phyloP scores from a whole-genome alignment of 23 tunicate species.

The Oikopleura dioica region DNA sequence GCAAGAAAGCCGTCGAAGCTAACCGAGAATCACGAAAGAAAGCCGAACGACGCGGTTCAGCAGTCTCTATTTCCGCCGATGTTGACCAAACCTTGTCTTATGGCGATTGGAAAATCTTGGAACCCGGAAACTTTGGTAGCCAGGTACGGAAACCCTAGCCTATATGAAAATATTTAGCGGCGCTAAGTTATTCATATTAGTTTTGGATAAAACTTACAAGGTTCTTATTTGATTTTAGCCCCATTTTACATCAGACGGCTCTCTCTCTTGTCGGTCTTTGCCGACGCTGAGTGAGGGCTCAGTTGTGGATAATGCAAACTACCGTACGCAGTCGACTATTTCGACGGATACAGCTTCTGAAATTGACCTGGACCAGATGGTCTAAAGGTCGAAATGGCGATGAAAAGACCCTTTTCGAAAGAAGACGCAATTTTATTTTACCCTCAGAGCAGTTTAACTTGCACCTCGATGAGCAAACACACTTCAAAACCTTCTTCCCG shows the following conservation, averaged over 20 bases:
- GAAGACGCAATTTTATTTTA: background rate
- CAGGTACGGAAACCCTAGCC: no score
- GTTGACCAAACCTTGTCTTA: background rate
- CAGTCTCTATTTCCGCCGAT: background rate
- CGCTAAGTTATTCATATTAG: no score
- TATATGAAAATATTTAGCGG: no score
- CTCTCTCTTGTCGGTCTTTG: background rate
- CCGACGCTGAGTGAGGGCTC: background rate
- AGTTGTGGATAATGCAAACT: background rate
- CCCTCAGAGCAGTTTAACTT: background rate
- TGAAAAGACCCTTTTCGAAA: no score
- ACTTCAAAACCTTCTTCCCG: no score
- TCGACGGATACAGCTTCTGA: background rate
- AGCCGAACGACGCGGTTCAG: no score
- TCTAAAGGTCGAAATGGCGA: background rate
- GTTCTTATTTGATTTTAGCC: no score
- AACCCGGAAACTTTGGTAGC: conserved; percentile 1
- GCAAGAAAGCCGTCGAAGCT: background rate
- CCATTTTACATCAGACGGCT: background rate
- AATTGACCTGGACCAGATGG: background rate
- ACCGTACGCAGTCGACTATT: background rate
- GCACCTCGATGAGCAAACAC: background rate
- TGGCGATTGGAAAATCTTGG: conserved; percentile 12
- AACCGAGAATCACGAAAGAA: no score
- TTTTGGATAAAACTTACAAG: no score